Evolutionary conservation across 2,113 vertebrate species (phyloP), one percentile per base, ranked within the genome.

Genomic region (Salvator merianae): DNA sequence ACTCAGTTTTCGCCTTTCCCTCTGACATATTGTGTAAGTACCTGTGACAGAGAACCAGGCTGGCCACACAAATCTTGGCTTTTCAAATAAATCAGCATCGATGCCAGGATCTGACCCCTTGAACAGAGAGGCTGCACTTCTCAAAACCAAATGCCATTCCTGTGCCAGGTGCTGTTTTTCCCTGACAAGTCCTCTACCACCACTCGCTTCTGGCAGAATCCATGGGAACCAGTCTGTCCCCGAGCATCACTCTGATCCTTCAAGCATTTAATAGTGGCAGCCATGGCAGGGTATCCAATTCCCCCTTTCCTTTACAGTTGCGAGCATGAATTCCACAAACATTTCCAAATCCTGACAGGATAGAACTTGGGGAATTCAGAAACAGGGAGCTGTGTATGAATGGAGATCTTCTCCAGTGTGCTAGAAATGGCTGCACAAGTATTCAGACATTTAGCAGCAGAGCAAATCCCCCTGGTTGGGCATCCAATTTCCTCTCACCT

Each of bases 331-430:
- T 92, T 93, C 87, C 77, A 85, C 83, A 85, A 85, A 53, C 90
- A 88, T 91, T 92, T 95, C 89, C 90, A 94, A 94, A 92, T 94
- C 88, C 86, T 92, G 92, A 90, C 92, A 93, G 88, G 90, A 84
- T 73, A 90, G 86, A 92, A 89, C 92, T 91, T 83, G 88, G 89
- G 91, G 93, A 91, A 94, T 90, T 93, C 91, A 91, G 91, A 90
- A 91, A 92, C 87, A 78, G 88, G 88, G 89, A 91, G 86, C 87
- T 88, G 87, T 24, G 79, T 81, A 86, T 91, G 92, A 95, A 91
- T 92, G 93, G 89, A 89, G 90, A 85, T 94, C 89, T 86, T 87
- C 87, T 90, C 88, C 81, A 1, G 68, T 43, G 86, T 86, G 87
- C 89, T 91, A 92, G 93, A 93, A 94, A 92, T 69, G 68, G 89